Base-by-base conservation (phyloP, 2,113 vertebrate species). In the Diphyllodes magnificus region DNA sequence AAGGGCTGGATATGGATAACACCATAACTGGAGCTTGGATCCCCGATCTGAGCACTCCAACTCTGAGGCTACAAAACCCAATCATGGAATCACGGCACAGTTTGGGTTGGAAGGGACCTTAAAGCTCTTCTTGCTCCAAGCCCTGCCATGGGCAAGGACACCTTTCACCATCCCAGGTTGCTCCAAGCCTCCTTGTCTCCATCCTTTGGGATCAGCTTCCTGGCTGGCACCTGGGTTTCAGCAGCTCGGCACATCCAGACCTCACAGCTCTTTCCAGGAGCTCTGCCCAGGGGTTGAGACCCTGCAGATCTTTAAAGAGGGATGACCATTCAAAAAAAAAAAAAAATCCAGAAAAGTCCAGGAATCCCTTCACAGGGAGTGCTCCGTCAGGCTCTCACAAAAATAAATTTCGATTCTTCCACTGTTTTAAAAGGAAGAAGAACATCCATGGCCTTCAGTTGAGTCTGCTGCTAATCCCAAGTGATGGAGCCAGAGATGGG, bases 31-130 rank as follows among this genome's bases (percentile, higher is more conserved):
- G n/a, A 76, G 31, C 14, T 49, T 23, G 47, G 40, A 60, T 14
- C 30, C 8, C 37, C 7, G 33, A 0, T 2, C 30, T 21, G 47
- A 68, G 31, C n/a, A 12, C 7, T 28, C 56, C 61, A 37, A 14
- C 53, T 83, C 51, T 0, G 0, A 71, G 57, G 49, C 0, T 42
- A 28, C 22, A 7, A 28, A 79, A 40, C 2, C 17, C 8, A 30
- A 0, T 5, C 8, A 4, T 6, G 59, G 59, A 72, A 51, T 45
- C 30, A 18, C 12, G 40, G 75, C 54, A 15, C 2, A 25, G 24
- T 31, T 53, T 82, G 53, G 61, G 61, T 15, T 47, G 69, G 53
- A 51, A 82, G 3, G 25, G 28, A 20, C 6, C 49, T 53, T 5
- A 66, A 14, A 53, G 13, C 9, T 44, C 33, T 20, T 11, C 37